phyloP scores from a whole-genome alignment of 1,140 invertebrate species.

The Drosophila teissieri region DNA sequence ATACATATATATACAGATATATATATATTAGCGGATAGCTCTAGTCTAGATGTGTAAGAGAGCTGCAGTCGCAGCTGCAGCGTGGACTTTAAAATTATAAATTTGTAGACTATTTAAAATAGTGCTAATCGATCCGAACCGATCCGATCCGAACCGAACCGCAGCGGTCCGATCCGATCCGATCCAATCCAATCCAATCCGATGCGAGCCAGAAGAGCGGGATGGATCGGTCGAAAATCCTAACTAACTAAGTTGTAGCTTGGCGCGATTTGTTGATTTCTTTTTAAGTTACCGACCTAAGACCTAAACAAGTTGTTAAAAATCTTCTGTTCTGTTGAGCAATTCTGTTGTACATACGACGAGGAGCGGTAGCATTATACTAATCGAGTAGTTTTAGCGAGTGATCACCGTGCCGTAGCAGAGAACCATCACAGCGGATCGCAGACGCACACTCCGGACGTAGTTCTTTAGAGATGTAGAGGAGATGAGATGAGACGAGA shows the following conservation, averaged over 20 bases:
- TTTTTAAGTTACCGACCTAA: conserved; percentile 73
- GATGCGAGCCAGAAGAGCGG: background rate
- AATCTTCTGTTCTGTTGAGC: conserved; percentile 65
- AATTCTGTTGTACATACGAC: conserved; percentile 73
- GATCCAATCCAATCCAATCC: conserved; percentile 1
- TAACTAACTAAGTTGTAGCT: conserved; percentile 46
- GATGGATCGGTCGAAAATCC: conserved; percentile 19
- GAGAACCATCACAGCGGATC: conserved; percentile 66
- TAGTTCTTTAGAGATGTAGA: conserved; percentile 17
- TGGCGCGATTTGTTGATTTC: conserved; percentile 76
- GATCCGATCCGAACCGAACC: conserved; percentile 3
- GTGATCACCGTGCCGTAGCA: conserved; percentile 32
- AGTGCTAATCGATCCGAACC: conserved; percentile 37
- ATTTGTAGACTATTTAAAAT: conserved; percentile 82
- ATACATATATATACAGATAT: conserved; percentile 18
- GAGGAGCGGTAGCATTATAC: conserved; percentile 36
- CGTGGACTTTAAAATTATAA: conserved; percentile 81
- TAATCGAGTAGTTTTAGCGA: conserved; percentile 16
- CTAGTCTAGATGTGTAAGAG: conserved; percentile 64
- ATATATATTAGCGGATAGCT: conserved; percentile 25
- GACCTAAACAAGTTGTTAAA: conserved; percentile 65
- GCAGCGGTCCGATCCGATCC: background rate
- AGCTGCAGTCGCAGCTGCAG: conserved; percentile 43
- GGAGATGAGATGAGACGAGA: conserved; percentile 10
- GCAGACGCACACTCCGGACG: conserved; percentile 25